phyloP scores from a whole-genome alignment of 2,113 vertebrate species.

The Perca flavescens region DNA sequence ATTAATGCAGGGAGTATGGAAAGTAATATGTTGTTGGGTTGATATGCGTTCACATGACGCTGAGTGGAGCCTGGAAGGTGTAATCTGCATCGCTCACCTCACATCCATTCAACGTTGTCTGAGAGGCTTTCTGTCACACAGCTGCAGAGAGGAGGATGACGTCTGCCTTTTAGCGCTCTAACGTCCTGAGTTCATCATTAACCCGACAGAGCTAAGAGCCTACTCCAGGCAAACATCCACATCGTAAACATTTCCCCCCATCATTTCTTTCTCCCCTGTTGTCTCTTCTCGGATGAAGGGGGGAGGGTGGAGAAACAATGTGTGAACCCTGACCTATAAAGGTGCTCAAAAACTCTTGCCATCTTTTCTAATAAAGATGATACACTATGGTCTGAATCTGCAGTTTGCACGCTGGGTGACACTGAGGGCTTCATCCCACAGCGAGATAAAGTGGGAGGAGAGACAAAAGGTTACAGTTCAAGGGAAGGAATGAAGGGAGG shows the following conservation, averaged over 20 bases:
- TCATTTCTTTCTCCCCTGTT: slow-evolving; percentile 51
- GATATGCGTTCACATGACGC: slow-evolving; percentile 20
- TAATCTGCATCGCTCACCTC: slow-evolving; percentile 45
- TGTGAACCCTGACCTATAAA: slow-evolving; percentile 58
- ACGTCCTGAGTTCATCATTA: slow-evolving; percentile 68
- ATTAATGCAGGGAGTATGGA: slow-evolving; percentile 47
- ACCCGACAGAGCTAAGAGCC: slow-evolving; percentile 46
- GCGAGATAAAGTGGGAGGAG: slow-evolving; percentile 47
- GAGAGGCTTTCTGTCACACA: slow-evolving; percentile 29
- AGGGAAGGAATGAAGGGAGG: slow-evolving; percentile 77
- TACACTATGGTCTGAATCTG: no score
- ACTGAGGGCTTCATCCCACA: slow-evolving; percentile 44
- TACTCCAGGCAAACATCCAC: slow-evolving; percentile 61
- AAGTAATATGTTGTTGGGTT: slow-evolving; percentile 16
- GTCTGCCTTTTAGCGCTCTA: slow-evolving; percentile 29
- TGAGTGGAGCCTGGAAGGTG: slow-evolving; percentile 32
- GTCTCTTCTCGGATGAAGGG: slow-evolving; percentile 23
- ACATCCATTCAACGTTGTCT: slow-evolving; percentile 29
- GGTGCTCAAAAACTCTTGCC: background rate
- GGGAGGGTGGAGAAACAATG: slow-evolving; percentile 32
- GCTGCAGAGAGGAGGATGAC: slow-evolving; percentile 28
- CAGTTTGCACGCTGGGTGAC: slow-evolving; percentile 6
- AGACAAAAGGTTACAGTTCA: slow-evolving; percentile 68
- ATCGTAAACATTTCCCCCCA: slow-evolving; percentile 70
- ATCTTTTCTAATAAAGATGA: background rate